Conservation (phyloP, 2,888 invertebrate genomes). For the Andrena camellia region DNA sequence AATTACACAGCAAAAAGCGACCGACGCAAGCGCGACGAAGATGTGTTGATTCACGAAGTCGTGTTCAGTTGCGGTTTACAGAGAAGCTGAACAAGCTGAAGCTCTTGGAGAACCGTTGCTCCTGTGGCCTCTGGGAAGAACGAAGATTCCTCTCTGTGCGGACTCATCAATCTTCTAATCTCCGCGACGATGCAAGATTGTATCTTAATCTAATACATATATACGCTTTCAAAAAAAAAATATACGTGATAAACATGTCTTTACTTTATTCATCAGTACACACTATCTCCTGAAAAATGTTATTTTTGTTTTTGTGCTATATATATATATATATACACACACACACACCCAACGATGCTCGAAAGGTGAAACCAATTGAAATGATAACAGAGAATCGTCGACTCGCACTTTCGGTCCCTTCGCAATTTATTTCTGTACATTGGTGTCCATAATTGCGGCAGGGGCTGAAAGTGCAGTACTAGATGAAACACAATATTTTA, state of each 20-base stretch:
- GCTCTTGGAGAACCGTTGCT: not conserved
- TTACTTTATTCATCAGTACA: conserved; percentile 83
- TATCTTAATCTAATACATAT: conserved; percentile 82
- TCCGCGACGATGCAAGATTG: conserved; percentile 81
- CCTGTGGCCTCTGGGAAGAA: conserved; percentile 66
- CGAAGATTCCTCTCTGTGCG: conserved; percentile 66
- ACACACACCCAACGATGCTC: conserved; percentile 7
- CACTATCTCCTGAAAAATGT: conserved; percentile 79
- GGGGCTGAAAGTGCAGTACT: conserved; percentile 34
- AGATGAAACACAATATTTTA: conserved; percentile 10
- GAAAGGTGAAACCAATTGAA: conserved; percentile 52
- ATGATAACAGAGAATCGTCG: not conserved
- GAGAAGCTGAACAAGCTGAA: conserved; percentile 44
- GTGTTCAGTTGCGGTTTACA: conserved; percentile 57
- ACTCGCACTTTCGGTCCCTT: conserved; percentile 31
- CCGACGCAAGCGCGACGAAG: conserved; percentile 21
- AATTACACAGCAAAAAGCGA: conserved; percentile 7
- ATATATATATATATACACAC: not conserved
- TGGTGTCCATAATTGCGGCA: conserved; percentile 2
- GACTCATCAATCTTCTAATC: conserved; percentile 74
- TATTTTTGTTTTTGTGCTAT: conserved; percentile 64
- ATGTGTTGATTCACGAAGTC: conserved; percentile 34
- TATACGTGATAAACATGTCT: conserved; percentile 81
- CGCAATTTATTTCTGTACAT: conserved; percentile 38
- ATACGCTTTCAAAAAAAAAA: conserved; percentile 80